Conservation (phyloP, 2,888 invertebrate species). For the Alloplasta piceator region DNA sequence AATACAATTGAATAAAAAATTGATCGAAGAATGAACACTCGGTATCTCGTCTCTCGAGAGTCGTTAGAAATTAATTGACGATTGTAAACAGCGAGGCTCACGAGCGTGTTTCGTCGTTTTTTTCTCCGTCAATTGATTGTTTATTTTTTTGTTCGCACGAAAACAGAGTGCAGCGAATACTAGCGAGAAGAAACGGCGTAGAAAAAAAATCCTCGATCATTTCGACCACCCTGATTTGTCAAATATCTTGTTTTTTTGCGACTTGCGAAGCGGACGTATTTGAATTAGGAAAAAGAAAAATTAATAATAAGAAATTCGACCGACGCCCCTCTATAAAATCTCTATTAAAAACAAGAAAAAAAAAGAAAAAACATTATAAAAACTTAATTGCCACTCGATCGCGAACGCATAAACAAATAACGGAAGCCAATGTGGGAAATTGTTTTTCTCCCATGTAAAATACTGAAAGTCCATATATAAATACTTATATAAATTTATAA, state of each 20-base stretch:
- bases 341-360: conserved; percentile 14
- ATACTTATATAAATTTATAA: conserved; percentile 73
- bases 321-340: conserved; percentile 45
- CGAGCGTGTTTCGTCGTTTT: no score
- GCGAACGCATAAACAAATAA: conserved; percentile 58
- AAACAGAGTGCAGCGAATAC: conserved; percentile 38
- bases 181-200: conserved; percentile 10
- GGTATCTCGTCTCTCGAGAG: no score
- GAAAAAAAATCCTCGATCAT: conserved; percentile 10
- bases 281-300: conserved; percentile 17
- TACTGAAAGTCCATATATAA: conserved; percentile 79
- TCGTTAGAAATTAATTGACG: no score
- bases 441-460: conserved; percentile 74
- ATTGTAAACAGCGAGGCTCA: no score
- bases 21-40: no score
- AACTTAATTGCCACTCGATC: conserved; percentile 63
- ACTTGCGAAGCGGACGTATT: conserved; percentile 11
- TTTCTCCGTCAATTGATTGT: no score
- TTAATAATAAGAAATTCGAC: conserved; percentile 27
- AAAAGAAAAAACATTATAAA: conserved; percentile 20
- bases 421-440: conserved; percentile 65
- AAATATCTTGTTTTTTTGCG: background rate
- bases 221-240: background rate
- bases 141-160: no score
- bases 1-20: background rate